Evolutionary conservation across 2,888 invertebrate species (phyloP).

Genomic region (Caenorhabditis afra): DNA sequence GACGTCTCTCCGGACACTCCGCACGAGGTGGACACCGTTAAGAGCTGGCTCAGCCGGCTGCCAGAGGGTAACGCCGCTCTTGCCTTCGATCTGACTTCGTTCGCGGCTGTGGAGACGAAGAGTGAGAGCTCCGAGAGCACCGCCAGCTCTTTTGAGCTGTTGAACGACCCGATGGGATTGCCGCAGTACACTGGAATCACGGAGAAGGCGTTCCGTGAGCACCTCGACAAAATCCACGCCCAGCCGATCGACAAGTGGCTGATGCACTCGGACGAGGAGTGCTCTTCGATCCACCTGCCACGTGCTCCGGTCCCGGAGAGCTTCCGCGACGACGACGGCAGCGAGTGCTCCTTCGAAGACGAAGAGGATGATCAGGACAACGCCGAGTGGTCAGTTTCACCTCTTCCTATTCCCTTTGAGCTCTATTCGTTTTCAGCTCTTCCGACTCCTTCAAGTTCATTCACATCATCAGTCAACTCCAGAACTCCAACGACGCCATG

Average conservation of each 20-base stretch:
- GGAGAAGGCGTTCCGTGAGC: conserved; percentile 32
- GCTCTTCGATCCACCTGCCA: conserved; percentile 40
- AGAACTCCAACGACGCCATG: conserved; percentile 32
- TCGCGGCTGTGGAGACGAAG: conserved; percentile 37
- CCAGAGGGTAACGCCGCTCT: conserved; percentile 37
- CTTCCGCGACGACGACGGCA: conserved; percentile 22
- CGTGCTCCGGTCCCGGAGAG: conserved; percentile 49
- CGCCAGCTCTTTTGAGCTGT: conserved; percentile 41
- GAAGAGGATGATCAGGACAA: conserved; percentile 29
- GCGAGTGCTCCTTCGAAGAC: conserved; percentile 1
- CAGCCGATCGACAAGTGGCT: conserved; percentile 46
- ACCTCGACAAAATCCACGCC: conserved; percentile 23
- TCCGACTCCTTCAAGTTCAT: conserved; percentile 40
- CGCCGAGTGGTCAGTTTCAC: conserved; percentile 30
- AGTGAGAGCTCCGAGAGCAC: conserved; percentile 49
- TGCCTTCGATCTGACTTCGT: conserved; percentile 38
- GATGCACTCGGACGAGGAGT: conserved; percentile 35
- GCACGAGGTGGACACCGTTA: conserved; percentile 53
- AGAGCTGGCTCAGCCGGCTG: conserved; percentile 50
- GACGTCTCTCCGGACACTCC: conserved; percentile 45
- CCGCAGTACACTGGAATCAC: conserved; percentile 19
- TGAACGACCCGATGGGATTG: conserved; percentile 21
- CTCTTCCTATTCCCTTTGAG: background rate
- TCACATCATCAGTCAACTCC: conserved; percentile 36
- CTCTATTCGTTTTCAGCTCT: conserved; percentile 20